Base-by-base conservation (phyloP, 2,113 vertebrate species). In the Serilophus lunatus region DNA sequence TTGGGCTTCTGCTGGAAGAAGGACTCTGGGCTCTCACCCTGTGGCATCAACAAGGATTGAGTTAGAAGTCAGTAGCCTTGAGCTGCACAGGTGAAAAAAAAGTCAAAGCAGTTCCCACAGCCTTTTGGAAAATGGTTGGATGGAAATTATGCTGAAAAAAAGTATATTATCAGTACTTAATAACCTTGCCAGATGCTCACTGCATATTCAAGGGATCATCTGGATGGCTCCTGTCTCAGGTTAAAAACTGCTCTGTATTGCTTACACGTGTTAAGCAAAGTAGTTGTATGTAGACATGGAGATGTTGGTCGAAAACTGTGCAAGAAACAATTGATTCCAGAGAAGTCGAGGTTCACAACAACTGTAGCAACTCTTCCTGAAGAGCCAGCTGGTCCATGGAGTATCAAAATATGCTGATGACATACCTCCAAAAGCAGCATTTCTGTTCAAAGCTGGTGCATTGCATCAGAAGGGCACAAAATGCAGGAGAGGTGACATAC, bases 391-490 rank as follows among this genome's bases (percentile, higher is more conserved):
- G 42, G 47, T 23, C 65, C 57, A 12, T 9, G 42, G 56, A 76
- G 31, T 53, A 42, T 16, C 54, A 36, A 68, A 74, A 77, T 45
- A 38, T 5, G 4, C 59, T 80, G 69, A 51, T 3, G 23, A 44
- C 20, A 7, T 18, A 23, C 12, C 59, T 90, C 60, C 80, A 86
- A 47, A 70, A 82, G 63, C 57, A 65, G 42, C 3, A 10, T n/a
- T 93, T 64, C 63, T 88, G 68, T 45, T 90, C 2, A 7, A 70
- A 88, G 74, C 68, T 1, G 0, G 70, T 0, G 0, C 3, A 5
- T 72, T 42, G 45, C 76, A 65, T 36, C 40, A 80, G 61, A 81
- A 84, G 56, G 78, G 78, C n/a, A 77, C 59, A 36, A 60, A 65
- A 61, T 16, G 50, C 1, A 0, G 23, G 72, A 18, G 31, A 44